These are phyloP conservation scores for Zootoca vivipara DNA, from an alignment of 2,113 vertebrate genomes.

Conservation along the genomic window DNA sequence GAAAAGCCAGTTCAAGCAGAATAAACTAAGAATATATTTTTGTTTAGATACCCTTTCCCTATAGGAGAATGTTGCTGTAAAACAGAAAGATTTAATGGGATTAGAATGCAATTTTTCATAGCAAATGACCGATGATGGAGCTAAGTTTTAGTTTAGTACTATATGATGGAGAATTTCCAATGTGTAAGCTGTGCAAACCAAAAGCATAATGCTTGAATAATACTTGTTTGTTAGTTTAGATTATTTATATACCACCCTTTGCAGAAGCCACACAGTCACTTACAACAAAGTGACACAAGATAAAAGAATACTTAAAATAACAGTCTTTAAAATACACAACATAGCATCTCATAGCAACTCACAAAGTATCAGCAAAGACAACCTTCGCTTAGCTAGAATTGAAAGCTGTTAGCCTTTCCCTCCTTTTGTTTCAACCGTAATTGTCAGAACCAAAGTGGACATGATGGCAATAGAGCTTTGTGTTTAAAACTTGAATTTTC, in stretches of 20 bases:
- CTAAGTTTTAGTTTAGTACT: not conserved
- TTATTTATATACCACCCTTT: not conserved
- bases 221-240: not conserved
- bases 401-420: not conserved
- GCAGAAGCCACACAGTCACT: not conserved
- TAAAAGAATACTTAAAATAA: not conserved
- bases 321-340: too few relatives aligned
- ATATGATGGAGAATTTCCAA: not conserved
- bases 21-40: not conserved
- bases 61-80: not conserved
- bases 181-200: not conserved
- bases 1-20: conserved; percentile 1
- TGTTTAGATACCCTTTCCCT: not conserved
- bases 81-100: not conserved
- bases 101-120: not conserved
- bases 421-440: not conserved
- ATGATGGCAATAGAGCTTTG: not conserved
- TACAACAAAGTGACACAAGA: not conserved
- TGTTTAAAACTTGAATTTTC: not conserved
- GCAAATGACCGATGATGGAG: not conserved
- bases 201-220: not conserved
- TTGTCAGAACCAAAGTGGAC: not conserved
- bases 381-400: not conserved
- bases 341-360: too few relatives aligned
- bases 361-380: not conserved